Conservation (phyloP, 2,888 invertebrate species). For the Drosophila paranaensis region DNA sequence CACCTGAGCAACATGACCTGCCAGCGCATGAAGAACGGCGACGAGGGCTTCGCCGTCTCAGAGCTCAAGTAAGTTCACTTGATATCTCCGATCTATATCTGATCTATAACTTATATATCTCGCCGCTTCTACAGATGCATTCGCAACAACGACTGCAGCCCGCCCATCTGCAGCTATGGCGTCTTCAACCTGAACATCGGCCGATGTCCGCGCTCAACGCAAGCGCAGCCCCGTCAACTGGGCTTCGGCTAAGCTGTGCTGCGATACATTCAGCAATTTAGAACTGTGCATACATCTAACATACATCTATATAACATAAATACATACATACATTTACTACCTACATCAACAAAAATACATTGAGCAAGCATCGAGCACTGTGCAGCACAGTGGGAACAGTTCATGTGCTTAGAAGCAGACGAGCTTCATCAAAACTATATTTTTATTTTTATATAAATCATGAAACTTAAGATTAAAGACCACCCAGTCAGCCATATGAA, state of each 20-base stretch:
- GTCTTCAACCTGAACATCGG: constrained; percentile 75
- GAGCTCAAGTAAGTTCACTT: constrained; percentile 86
- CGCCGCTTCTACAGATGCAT: constrained; percentile 69
- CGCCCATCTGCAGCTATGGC: constrained; percentile 82
- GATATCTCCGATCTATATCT: too few relatives aligned
- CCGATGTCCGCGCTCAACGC: constrained; percentile 81
- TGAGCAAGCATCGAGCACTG: constrained; percentile 5
- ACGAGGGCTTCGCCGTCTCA: constrained; percentile 87
- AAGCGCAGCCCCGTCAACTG: constrained; percentile 46
- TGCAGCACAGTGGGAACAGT: constrained; percentile 15
- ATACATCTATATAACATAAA: constrained; percentile 17
- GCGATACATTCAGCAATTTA: constrained; percentile 50
- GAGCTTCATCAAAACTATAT: not conserved
- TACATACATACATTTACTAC: constrained; percentile 19
- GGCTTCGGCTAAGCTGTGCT: constrained; percentile 66
- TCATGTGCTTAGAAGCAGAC: constrained; percentile 21
- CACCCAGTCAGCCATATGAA: not conserved
- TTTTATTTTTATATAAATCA: not conserved
- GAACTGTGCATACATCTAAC: constrained; percentile 65
- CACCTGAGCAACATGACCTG: constrained; percentile 87
- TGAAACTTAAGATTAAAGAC: not conserved
- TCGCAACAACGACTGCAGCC: constrained; percentile 73
- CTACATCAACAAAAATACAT: not conserved
- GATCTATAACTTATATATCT: not conserved
- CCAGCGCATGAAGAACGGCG: constrained; percentile 87